These are phyloP conservation scores for Selene dorsalis DNA, from an alignment of 2,797 vertebrate genomes.

Conservation along the genomic window DNA sequence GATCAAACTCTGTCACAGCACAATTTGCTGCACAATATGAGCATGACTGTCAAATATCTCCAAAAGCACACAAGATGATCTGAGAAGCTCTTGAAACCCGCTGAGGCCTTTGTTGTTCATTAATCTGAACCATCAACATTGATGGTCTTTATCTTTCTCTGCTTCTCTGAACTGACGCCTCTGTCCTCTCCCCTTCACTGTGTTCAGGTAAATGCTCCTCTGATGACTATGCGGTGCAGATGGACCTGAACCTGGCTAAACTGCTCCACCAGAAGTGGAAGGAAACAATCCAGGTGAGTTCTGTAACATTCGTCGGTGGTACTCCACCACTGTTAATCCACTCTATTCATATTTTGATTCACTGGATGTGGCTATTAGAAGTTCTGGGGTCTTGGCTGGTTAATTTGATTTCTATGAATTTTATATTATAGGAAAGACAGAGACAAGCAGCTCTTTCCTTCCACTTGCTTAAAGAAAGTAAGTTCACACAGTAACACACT, in stretches of 20 bases:
- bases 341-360: neutral
- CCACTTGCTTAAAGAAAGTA: slow-evolving; percentile 87
- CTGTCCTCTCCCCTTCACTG: slow-evolving; percentile 9
- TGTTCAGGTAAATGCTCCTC: slow-evolving; percentile 85
- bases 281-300: slow-evolving; percentile 92
- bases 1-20: neutral
- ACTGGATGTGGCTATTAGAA: neutral
- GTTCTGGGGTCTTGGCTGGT: neutral
- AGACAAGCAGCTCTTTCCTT: slow-evolving; percentile 87
- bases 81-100: neutral
- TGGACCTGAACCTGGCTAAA: slow-evolving; percentile 94
- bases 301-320: neutral
- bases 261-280: slow-evolving; percentile 98
- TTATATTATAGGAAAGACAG: slow-evolving; percentile 88
- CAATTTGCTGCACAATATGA: neutral
- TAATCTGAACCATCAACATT: neutral
- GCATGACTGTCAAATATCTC: neutral
- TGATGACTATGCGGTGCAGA: slow-evolving; percentile 92
- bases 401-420: slow-evolving; percentile 17
- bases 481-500: slow-evolving; percentile 52
- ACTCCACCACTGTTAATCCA: neutral
- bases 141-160: neutral
- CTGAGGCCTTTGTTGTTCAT: neutral
- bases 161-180: neutral
- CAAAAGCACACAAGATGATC: neutral